phyloP scores from a whole-genome alignment of 2,888 invertebrate genomes.

The Eueremaeus valkanovi region DNA sequence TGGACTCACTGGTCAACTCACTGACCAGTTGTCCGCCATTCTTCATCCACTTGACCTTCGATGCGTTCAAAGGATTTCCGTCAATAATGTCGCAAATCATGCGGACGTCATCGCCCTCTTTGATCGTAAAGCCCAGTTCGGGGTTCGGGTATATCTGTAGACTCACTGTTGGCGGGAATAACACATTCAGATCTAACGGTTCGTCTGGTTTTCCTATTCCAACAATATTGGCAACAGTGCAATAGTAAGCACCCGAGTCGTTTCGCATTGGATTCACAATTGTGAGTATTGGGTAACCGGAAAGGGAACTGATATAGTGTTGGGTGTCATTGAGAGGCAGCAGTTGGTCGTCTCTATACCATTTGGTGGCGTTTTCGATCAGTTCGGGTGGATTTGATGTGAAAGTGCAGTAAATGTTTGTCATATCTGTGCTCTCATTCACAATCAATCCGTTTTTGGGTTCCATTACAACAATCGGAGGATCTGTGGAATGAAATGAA shows the following conservation, averaged over 20 bases:
- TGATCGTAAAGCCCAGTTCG: slow-evolving; percentile 44
- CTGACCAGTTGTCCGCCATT: slow-evolving; percentile 44
- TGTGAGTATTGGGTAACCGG: slow-evolving; percentile 45
- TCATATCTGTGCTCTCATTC: slow-evolving; percentile 44
- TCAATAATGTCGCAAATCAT: slow-evolving; percentile 47
- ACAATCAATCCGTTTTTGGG: slow-evolving; percentile 46
- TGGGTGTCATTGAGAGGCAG: slow-evolving; percentile 37
- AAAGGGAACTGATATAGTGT: slow-evolving; percentile 34
- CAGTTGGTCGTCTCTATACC: slow-evolving; percentile 45
- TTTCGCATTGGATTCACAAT: slow-evolving; percentile 45
- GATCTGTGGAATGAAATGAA: slow-evolving; percentile 42
- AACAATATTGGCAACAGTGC: slow-evolving; percentile 45
- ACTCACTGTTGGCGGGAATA: slow-evolving; percentile 43
- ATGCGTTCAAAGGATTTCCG: slow-evolving; percentile 47
- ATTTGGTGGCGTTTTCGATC: slow-evolving; percentile 43
- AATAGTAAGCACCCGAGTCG: slow-evolving; percentile 47
- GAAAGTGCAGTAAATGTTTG: slow-evolving; percentile 46
- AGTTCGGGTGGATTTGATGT: slow-evolving; percentile 46
- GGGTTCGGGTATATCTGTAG: slow-evolving; percentile 44
- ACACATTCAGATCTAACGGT: slow-evolving; percentile 45
- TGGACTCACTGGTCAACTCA: slow-evolving; percentile 45
- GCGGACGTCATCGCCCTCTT: slow-evolving; percentile 47
- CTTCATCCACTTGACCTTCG: slow-evolving; percentile 46
- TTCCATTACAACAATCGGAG: slow-evolving; percentile 47
- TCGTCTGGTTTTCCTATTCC: slow-evolving; percentile 46